These are phyloP conservation scores for Chiloscyllium punctatum DNA, from an alignment of 2,797 vertebrate genomes.

Conservation along the genomic window DNA sequence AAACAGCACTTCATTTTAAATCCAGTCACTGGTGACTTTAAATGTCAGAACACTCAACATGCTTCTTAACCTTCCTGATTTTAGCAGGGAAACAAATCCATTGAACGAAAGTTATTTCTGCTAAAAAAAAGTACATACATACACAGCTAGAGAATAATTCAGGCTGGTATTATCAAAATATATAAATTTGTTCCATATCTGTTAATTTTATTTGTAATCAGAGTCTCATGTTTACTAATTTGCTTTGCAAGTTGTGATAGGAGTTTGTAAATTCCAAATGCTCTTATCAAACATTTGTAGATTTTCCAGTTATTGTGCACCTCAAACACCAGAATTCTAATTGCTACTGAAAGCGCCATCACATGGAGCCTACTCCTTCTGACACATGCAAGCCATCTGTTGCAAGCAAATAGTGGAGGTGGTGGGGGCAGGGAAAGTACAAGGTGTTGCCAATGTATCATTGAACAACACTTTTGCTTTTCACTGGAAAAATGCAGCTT, in stretches of 20 bases:
- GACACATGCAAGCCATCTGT: not conserved
- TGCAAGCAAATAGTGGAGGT: not conserved
- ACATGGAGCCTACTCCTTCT: not conserved
- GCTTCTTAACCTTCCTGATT: not conserved
- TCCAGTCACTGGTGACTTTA: not conserved
- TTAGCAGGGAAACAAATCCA: not conserved
- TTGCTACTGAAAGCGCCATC: not conserved
- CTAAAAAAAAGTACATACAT: not conserved
- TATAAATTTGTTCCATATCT: not conserved
- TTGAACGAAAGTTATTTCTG: not conserved
- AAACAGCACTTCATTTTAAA: not conserved
- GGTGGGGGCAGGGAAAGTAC: not conserved
- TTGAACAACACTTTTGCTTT: not conserved
- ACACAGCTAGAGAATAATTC: not conserved
- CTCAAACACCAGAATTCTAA: not conserved
- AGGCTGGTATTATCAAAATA: not conserved
- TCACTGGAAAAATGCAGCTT: not conserved
- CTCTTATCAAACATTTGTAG: not conserved
- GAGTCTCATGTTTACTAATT: not conserved
- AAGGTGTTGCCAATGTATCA: not conserved
- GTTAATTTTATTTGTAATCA: not conserved
- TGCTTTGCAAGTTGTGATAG: not conserved
- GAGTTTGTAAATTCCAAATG: not conserved
- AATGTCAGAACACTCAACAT: not conserved
- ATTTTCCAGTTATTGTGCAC: not conserved